phyloP scores from a whole-genome alignment of 1,140 invertebrate genomes.

The Drosophila teissieri region DNA sequence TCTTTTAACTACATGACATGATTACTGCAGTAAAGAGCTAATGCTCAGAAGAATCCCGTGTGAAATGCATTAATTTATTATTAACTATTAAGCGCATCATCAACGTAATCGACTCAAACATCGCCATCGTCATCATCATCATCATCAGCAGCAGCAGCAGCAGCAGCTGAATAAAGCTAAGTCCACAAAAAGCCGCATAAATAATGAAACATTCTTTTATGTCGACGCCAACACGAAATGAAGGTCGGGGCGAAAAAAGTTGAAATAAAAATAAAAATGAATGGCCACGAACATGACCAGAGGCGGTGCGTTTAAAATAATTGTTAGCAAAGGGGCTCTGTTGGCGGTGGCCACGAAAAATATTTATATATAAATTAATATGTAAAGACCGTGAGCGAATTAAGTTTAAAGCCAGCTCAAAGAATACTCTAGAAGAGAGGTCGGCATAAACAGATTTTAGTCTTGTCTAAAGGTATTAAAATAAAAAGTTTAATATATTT shows the following conservation, averaged over 20 bases:
- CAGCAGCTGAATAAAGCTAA: slow-evolving; percentile 33
- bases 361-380: slow-evolving; percentile 18
- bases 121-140: slow-evolving; percentile 26
- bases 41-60: background rate
- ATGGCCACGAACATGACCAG: slow-evolving; percentile 49
- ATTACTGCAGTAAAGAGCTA: background rate
- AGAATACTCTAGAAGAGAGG: background rate
- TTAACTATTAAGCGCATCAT: slow-evolving; percentile 52
- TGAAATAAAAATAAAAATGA: slow-evolving; percentile 65
- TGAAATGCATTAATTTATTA: slow-evolving; percentile 54
- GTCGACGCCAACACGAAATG: slow-evolving; percentile 34
- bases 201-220: slow-evolving; percentile 58
- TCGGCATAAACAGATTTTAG: no score
- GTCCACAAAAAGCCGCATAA: slow-evolving; percentile 62
- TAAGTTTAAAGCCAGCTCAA: background rate
- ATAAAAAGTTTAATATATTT: no score
- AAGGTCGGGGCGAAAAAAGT: slow-evolving; percentile 20
- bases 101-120: slow-evolving; percentile 41
- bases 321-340: slow-evolving; percentile 19
- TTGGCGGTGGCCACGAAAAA: slow-evolving; percentile 13
- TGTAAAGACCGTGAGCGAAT: background rate
- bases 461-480: background rate
- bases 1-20: background rate
- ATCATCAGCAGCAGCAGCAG: background rate
- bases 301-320: slow-evolving; percentile 51